phyloP scores from a whole-genome alignment of 2,113 vertebrate species.

The Tragelaphus buxtoni region DNA sequence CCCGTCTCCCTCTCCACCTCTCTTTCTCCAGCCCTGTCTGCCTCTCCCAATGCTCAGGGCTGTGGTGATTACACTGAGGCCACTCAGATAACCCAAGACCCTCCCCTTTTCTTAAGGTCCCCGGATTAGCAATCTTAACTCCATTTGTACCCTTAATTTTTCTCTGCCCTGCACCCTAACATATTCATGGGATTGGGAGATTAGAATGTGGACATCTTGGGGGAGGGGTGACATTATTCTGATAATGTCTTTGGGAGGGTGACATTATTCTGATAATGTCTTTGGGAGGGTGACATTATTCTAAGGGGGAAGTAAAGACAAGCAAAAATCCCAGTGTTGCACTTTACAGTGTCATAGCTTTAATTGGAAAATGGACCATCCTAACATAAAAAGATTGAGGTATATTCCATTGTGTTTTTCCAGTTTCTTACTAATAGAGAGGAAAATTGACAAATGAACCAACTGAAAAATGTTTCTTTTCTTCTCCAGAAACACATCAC shows the following conservation, averaged over 20 bases:
- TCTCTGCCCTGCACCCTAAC: accelerated
- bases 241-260: too few relatives aligned
- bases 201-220: accelerated
- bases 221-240: too few relatives aligned
- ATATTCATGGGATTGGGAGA: accelerated
- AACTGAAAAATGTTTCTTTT: accelerated
- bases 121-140: accelerated
- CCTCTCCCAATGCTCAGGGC: accelerated
- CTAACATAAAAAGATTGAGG: accelerated
- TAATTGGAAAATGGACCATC: not conserved
- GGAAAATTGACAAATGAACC: too few relatives aligned
- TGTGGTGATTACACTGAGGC: accelerated
- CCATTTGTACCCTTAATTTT: not conserved
- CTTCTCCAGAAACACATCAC: too few relatives aligned
- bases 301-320: not conserved
- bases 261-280: not conserved
- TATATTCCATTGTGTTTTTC: accelerated
- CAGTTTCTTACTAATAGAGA: not conserved
- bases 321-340: accelerated
- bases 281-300: too few relatives aligned
- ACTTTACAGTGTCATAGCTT: accelerated
- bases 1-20: too few relatives aligned
- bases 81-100: accelerated
- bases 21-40: too few relatives aligned
- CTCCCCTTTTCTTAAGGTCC: not conserved